These are phyloP conservation scores for Empidonax alnorum DNA, from an alignment of 2,113 vertebrate genomes.

Conservation along the genomic window DNA sequence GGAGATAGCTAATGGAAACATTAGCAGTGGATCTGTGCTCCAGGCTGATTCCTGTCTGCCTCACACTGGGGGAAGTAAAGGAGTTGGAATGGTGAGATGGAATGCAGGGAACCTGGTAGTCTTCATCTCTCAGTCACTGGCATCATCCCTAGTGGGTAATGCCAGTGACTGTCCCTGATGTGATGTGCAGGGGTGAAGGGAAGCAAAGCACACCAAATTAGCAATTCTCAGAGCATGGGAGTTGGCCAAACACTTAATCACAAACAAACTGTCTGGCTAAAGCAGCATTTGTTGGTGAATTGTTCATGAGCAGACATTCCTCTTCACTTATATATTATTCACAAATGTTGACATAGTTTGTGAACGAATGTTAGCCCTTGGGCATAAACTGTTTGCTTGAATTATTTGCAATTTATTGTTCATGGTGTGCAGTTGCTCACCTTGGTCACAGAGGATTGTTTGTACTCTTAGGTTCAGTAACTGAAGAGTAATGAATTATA, in stretches of 20 bases:
- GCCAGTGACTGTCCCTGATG: not conserved
- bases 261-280: not conserved
- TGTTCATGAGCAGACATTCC: not conserved
- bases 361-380: not conserved
- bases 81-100: not conserved
- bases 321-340: conserved; percentile 4
- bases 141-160: not conserved
- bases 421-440: not conserved
- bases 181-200: not conserved
- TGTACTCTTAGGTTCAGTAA: not conserved
- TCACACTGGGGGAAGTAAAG: fast-evolving
- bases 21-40: not conserved
- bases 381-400: conserved; percentile 19
- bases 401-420: conserved; percentile 15
- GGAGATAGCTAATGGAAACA: not conserved
- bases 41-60: not conserved
- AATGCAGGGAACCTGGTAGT: not conserved
- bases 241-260: not conserved
- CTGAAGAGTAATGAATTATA: not conserved
- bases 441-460: not conserved
- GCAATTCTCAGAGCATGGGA: not conserved
- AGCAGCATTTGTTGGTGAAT: not conserved
- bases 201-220: not conserved
- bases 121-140: not conserved
- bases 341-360: not conserved